Evolutionary conservation across 2,113 vertebrate species (phyloP), one percentile per base, ranked within the genome.

Genomic region (Tetrao urogallus): DNA sequence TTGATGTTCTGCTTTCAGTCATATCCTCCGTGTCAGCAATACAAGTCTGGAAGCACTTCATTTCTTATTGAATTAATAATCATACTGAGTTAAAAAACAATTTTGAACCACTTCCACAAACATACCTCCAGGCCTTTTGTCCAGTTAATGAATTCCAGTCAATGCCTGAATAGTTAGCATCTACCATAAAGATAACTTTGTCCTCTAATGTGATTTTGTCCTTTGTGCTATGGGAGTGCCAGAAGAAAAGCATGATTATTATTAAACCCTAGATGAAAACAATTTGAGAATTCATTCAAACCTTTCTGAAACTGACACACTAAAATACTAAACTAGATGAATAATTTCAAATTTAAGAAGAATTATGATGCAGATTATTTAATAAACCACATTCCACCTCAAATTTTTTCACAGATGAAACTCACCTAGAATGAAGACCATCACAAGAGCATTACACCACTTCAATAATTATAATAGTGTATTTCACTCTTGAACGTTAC

Each of bases 71-170:
- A 82, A 24, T 50, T 90, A 79, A 91, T 69, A 82, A 64, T 75
- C 52, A 77, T 15, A 83, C 19, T 25, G 43, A 88, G 48, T 73
- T 84, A 76, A 81, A 92, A 88, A 90, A 27, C 42, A 85, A 38
- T 79, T 76, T 64, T 43, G 34, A 89, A 58, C 38, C 56, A 54
- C 58, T 92, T 91, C 36, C 36, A 58, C 7, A 75, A 86, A 78
- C 28, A 43, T 8, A 56, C 15, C 73, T 94, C 40, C 50, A 92
- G 77, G 83, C 54, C 57, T 77, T 88, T 75, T 58, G 43, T 78
- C 47, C 72, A 56, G 30, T 66, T 88, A 88, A 88, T 75, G 69
- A 93, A 92, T 86, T 93, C 66, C 77, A 94, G 77, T 89, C 84
- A 89, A 86, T 48, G 60, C 30, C 67, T 67, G 86, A 93, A 93